Percentiles rank a stretch among this genome's conserved stretches.
Evolutionary conservation across 2,113 vertebrate genomes (phyloP).

Genomic region (Tonatia bakeri): DNA sequence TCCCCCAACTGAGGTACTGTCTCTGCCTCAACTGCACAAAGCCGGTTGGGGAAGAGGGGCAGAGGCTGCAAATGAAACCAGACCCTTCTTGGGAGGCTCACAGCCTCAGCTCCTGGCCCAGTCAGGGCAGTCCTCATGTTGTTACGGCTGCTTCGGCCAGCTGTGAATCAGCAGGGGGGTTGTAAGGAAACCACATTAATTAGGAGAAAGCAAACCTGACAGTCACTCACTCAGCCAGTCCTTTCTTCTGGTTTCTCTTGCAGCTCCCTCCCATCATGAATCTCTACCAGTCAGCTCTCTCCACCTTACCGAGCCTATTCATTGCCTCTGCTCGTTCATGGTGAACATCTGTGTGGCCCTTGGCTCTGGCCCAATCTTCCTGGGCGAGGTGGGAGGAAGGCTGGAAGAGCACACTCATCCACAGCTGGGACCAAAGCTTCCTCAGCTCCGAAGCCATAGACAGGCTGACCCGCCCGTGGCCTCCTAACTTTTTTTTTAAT

Average conservation of each 20-base stretch:
- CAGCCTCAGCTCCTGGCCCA: not conserved
- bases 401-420: slow-evolving; percentile 30
- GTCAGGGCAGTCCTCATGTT: slow-evolving; percentile 19
- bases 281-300: not conserved
- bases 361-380: slow-evolving; percentile 54
- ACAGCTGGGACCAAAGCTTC: slow-evolving; percentile 44
- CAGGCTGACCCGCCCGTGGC: not conserved
- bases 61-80: slow-evolving; percentile 25
- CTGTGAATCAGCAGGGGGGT: slow-evolving; percentile 58
- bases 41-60: not conserved
- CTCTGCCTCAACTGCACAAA: slow-evolving; percentile 15
- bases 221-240: not conserved
- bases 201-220: slow-evolving; percentile 62
- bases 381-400: slow-evolving; percentile 25
- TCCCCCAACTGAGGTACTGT: not conserved
- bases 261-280: not conserved
- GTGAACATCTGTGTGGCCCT: slow-evolving; percentile 47
- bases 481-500: not conserved
- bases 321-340: not conserved
- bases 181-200: slow-evolving; percentile 65
- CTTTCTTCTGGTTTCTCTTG: not conserved
- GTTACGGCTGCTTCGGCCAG: slow-evolving; percentile 60
- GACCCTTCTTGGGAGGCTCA: slow-evolving; percentile 38
- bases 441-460: not conserved
- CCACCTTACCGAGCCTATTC: not conserved